Evolutionary conservation across 2,888 invertebrate genomes (phyloP).

Genomic region (Ochropacha duplaris): DNA sequence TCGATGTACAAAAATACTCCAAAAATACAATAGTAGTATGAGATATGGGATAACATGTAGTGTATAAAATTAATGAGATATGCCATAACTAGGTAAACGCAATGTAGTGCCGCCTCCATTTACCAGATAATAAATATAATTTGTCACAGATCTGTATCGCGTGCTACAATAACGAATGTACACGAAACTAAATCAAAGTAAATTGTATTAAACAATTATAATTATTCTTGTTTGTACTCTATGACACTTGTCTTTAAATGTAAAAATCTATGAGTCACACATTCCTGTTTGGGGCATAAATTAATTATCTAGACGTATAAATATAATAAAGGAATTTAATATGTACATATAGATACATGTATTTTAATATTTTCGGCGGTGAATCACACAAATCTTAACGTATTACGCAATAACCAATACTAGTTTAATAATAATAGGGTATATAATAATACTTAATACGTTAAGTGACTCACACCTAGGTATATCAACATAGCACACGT

Average conservation of each 20-base stretch:
- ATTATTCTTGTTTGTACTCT: not conserved
- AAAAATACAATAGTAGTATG: not conserved
- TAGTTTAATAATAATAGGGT: conserved; percentile 64
- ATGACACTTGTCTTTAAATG: not conserved
- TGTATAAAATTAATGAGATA: not conserved
- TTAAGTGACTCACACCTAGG: conserved; percentile 56
- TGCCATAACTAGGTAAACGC: not conserved
- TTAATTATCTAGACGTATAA: conserved; percentile 34
- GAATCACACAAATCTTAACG: conserved; percentile 59
- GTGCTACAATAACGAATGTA: not conserved
- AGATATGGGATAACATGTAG: not conserved
- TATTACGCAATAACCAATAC: conserved; percentile 73
- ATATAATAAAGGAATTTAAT: conserved; percentile 33
- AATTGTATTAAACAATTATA: not conserved
- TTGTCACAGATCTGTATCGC: not conserved
- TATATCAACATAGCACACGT: conserved; percentile 39
- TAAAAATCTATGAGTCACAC: conserved; percentile 36
- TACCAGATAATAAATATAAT: not conserved
- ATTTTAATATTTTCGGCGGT: conserved; percentile 65
- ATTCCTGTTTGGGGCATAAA: conserved; percentile 29
- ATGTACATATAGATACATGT: conserved; percentile 31
- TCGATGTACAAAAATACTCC: too few species aligned
- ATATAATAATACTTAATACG: conserved; percentile 42
- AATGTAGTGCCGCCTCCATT: not conserved
- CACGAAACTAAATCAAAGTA: too few species aligned